These are phyloP conservation scores for Talpa occidentalis DNA, from an alignment of 2,113 vertebrate genomes.

Conservation along the genomic window DNA sequence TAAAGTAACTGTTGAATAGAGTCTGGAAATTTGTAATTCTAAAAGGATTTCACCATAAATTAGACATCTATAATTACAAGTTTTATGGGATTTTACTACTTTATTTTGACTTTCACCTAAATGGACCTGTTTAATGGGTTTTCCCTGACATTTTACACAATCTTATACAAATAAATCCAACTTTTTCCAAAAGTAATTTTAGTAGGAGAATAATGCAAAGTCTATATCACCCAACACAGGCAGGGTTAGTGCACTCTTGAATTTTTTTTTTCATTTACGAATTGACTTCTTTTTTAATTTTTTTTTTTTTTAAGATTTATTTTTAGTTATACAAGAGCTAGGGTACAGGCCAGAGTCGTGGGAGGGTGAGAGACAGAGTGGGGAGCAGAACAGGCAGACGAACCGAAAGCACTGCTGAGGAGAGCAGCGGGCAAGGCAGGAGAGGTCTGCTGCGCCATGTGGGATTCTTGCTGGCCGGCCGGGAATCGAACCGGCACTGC, in stretches of 20 bases:
- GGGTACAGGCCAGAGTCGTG: too few species aligned
- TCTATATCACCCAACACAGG: neutral
- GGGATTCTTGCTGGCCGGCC: too few species aligned
- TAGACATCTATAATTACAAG: neutral
- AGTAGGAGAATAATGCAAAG: neutral
- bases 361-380: too few species aligned
- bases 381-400: too few species aligned
- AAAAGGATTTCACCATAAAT: conserved; percentile 27
- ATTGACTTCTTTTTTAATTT: too few species aligned
- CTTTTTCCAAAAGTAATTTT: conserved; percentile 42
- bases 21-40: neutral
- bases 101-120: neutral
- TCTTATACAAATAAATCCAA: conserved; percentile 6
- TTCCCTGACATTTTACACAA: conserved; percentile 5
- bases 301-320: too few species aligned
- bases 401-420: too few species aligned
- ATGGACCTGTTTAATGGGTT: neutral
- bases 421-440: too few species aligned
- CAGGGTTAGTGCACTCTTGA: neutral
- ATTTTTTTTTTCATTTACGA: neutral
- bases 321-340: too few species aligned
- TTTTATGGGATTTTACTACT: neutral
- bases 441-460: too few species aligned
- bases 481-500: too few species aligned
- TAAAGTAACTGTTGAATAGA: neutral